Evolutionary conservation across 2,888 invertebrate genomes (phyloP), one percentile per base, ranked within the genome.

Genomic region (Tetramorium bicarinatum): DNA sequence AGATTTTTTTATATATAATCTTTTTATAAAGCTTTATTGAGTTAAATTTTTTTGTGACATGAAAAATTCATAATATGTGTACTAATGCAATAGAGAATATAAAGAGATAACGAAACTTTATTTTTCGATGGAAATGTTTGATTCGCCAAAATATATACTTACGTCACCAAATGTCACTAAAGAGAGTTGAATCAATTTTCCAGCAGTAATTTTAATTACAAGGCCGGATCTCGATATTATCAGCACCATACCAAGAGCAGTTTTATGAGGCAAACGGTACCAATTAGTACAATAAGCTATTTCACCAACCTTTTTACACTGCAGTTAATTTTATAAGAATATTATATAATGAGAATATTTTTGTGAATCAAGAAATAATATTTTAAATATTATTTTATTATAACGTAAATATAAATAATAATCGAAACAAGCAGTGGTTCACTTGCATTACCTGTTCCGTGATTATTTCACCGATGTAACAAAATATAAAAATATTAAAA

Each of bases 281-380:
- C 91, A 92, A 3, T 92, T 81, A 11, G 85, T 89, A 88, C 88
- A 88, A 54, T 92, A 92, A 6, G 88, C 86, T 15, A 76, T 85
- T 49, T 90, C 89, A 2, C 92, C 92, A 38, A 92, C 82, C 80
- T 86, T 85, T 44, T 74, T 75, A 21, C 92, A 90, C 92, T 92
- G 69, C 47, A 0, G 25, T 79, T 34, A 41, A 52, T 29, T 29
- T 54, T 47, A 6, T 54, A 2, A 38, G 29, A 34, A 4, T 34
- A 34, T 34, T 34, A 38, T 15, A 47, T 25, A 13, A 54, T 4
- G 34, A 69, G n/a, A 34, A 49, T 34, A 69, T 49, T 15, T 29
- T 49, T 25, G n/a, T 3, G 13, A 2, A 29, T 29, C 4, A 13
- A 29, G 15, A 4, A 71, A 21, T 66, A 15, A 66, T 71, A 71